Evolutionary conservation across 2,888 invertebrate genomes (phyloP), one percentile per base, ranked within the genome.

Genomic region (Sthenelais limicola): DNA sequence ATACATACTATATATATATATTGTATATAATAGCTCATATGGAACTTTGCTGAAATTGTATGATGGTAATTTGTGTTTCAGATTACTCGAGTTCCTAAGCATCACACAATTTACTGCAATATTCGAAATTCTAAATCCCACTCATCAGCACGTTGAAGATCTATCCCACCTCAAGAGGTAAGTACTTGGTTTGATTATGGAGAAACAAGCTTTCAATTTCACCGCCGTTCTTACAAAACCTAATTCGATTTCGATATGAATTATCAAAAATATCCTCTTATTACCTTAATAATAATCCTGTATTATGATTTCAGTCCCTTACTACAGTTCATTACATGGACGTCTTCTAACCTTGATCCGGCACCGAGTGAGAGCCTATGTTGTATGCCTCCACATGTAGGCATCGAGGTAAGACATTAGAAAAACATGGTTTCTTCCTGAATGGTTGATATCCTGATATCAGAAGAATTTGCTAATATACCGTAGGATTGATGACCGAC

Each of bases 61-160:
- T n/a, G n/a, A n/a, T n/a, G n/a, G n/a, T n/a, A n/a, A n/a, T n/a
- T n/a, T 12, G 21, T 51, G n/a, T 78, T 76, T 28, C 79, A 84
- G 83, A 66, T 74, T 87, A 35, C 74, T 86, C 43, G 72, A 78
- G 66, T 87, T 87, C 77, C 75, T 87, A 68, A 80, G 80, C 5
- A 70, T 73, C 5, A 83, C 83, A 62, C 72, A 80, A 54, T 84
- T 84, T 69, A 89, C 89, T 7, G 84, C 83, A 18, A 85, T 88
- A 15, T 84, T 86, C 81, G 89, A 89, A 78, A 84, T 89, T 56
- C 79, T 89, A 5, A 84, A 86, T 35, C 88, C 88, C 9, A 76
- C 80, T 7, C 86, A 87, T 77, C 89, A 89, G 75, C 89, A 89
- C 80, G 86, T 89, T 21, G 89, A 88, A 71, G 83, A 88, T 75